Evolutionary conservation across 2,888 invertebrate genomes (phyloP).

Genomic region (Synergus gifuensis): DNA sequence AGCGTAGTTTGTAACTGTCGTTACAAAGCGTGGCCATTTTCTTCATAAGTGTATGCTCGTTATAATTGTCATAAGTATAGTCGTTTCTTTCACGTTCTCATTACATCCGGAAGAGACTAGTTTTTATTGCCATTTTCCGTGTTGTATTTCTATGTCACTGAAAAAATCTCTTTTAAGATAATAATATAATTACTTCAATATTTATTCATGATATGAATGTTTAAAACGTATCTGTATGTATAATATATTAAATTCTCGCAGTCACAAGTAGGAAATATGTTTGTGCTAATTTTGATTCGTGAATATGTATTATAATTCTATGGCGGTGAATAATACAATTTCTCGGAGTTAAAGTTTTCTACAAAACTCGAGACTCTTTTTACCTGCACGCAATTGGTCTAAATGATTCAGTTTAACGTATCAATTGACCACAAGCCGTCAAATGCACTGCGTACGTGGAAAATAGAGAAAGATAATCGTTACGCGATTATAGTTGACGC

Average conservation of each 20-base stretch:
- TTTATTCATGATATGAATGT: background rate
- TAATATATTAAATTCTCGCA: background rate
- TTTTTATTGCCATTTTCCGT: constrained; percentile 7
- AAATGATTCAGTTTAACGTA: constrained; percentile 20
- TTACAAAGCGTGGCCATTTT: constrained; percentile 30
- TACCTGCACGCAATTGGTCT: background rate
- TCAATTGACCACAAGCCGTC: constrained; percentile 9
- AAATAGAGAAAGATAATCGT: constrained; percentile 29
- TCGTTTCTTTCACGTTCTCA: constrained; percentile 33
- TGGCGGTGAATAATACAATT: background rate
- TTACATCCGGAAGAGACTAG: constrained; percentile 23
- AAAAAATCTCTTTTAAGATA: background rate
- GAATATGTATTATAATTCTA: background rate
- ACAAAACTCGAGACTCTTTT: background rate
- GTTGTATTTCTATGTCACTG: constrained; percentile 3
- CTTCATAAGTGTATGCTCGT: constrained; percentile 19
- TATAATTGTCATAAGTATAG: constrained; percentile 37
- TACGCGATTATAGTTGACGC: constrained; percentile 33
- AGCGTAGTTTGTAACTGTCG: constrained; percentile 6
- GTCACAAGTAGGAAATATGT: background rate
- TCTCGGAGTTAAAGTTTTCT: too few species aligned
- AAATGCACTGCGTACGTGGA: constrained; percentile 13
- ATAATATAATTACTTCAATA: background rate
- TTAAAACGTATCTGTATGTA: background rate
- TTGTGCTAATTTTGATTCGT: background rate